Evolutionary conservation across 2,888 invertebrate genomes (phyloP), one percentile per base, ranked within the genome.

Genomic region (Drosophila multiciliata): DNA sequence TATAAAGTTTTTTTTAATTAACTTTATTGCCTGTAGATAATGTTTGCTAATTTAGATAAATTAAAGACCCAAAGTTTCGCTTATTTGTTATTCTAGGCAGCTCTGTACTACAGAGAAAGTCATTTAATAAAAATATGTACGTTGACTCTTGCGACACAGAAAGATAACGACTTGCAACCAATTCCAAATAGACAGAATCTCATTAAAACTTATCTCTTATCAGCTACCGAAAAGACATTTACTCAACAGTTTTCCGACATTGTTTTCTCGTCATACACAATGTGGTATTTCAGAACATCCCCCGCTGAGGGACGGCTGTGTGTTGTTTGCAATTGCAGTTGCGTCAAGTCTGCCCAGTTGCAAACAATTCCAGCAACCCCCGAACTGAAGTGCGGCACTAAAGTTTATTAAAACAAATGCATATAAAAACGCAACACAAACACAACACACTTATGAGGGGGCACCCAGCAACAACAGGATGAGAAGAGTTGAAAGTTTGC

Each of bases 321-420:
- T 42, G 4, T 12, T 26, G 63, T 17, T 55, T 49, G 61, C 53
- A 58, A 60, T 38, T 62, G 26, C 36, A 65, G 33, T 66, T 53
- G 50, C 62, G 40, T 58, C 50, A 32, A 49, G n/a, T 15, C 49
- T 33, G 23, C 57, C 29, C 12, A 4, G 32, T 23, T 32, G 15
- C 52, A 60, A 50, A 52, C 32, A 60, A 38, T 60, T 48, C 15
- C 33, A 49, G 32, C 53, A 26, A 64, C 32, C 20, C 48, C 9
- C 49, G 8, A 64, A 55, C 49, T 55, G 33, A 52, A 80, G 64
- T 55, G 45, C 29, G 49, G 36, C 60, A 66, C 48, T 61, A 49
- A 81, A 79, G 63, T 76, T 73, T 54, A 58, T 55, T 58, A 59
- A 75, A 77, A 66, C 66, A 75, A 75, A 55, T 48, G 69, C 54